Conservation (phyloP, 2,113 vertebrate species). For the Otis tarda region DNA sequence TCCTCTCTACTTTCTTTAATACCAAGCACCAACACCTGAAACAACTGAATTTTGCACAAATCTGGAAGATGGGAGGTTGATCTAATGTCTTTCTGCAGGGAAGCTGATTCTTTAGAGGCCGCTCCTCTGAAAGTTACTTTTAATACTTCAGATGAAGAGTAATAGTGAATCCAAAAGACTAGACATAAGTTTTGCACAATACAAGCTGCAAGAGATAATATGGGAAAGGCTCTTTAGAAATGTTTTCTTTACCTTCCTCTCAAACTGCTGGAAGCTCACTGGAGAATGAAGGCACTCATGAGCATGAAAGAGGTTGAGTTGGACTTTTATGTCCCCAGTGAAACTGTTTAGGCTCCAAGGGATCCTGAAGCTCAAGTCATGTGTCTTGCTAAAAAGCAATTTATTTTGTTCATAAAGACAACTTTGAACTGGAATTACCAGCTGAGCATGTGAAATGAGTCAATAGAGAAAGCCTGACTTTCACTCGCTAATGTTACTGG, state of each 20-base stretch:
- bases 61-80: background rate
- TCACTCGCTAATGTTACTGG: background rate
- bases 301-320: background rate
- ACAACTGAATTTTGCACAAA: background rate
- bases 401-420: background rate
- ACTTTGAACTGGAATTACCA: background rate
- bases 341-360: background rate
- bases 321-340: background rate
- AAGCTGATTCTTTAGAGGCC: background rate
- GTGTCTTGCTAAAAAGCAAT: background rate
- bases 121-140: background rate
- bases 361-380: fast-evolving
- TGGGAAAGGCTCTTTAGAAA: background rate
- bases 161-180: background rate
- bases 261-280: background rate
- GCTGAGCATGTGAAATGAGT: background rate
- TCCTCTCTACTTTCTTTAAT: background rate
- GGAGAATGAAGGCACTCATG: background rate
- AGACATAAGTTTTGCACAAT: background rate
- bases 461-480: background rate
- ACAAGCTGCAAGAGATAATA: background rate
- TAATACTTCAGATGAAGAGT: background rate
- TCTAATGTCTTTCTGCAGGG: background rate
- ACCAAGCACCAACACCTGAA: background rate
- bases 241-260: background rate